phyloP scores from a whole-genome alignment of 2,888 invertebrate genomes.

The Nemoura dubitans region DNA sequence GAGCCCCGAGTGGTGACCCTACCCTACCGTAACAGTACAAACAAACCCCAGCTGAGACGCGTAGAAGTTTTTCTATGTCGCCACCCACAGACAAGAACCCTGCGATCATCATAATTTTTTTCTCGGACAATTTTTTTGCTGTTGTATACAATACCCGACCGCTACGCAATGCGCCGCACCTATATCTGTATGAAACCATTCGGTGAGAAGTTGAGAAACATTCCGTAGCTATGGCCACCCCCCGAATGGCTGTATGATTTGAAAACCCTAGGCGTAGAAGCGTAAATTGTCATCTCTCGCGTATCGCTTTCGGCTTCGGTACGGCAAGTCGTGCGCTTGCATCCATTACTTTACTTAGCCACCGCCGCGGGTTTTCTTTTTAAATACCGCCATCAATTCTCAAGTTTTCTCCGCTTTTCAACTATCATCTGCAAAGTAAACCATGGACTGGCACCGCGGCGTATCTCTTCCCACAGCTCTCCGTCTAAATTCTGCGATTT shows the following conservation, averaged over 20 bases:
- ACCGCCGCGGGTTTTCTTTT: background rate
- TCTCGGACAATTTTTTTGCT: background rate
- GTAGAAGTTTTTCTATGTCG: background rate
- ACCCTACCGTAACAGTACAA: slow-evolving; percentile 12
- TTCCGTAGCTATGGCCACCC: background rate
- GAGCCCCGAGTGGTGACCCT: background rate
- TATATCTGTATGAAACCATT: background rate
- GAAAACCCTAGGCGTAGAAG: background rate
- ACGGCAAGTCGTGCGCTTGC: background rate
- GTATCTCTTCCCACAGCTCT: background rate
- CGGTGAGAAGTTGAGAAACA: background rate
- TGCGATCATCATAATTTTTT: background rate
- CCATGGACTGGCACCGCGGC: background rate
- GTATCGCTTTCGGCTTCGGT: background rate
- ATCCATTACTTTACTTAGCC: background rate
- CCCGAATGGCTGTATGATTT: background rate
- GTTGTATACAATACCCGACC: background rate
- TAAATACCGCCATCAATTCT: background rate
- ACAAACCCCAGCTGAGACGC: background rate
- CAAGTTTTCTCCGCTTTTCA: background rate
- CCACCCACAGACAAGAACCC: slow-evolving; percentile 1
- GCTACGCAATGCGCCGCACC: background rate
- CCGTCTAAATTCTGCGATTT: background rate
- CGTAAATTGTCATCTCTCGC: background rate
- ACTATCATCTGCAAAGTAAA: background rate